Base-by-base conservation (phyloP, 2,797 vertebrate genomes). In the Paratrypauchen microcephalus region DNA sequence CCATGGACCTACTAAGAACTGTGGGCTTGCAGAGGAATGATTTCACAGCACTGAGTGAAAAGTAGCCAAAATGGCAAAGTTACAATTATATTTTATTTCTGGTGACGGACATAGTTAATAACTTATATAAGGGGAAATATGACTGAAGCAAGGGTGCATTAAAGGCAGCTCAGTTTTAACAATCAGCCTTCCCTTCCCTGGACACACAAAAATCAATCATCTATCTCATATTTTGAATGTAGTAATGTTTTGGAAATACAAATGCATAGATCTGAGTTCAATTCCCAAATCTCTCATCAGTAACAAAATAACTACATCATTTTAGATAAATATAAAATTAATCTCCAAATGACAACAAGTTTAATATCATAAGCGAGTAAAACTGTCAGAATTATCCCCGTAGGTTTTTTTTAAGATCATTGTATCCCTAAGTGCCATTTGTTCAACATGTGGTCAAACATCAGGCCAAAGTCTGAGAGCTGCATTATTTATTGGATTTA, bases 401-500 rank as follows among this genome's bases (percentile, higher is more conserved):
- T 9, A 19, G 58, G 18, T 9, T 61, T 41, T 12, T 15, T 45
- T 45, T 15, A 45, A 45, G 19, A 11, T 21, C 5, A 8, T 3
- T 39, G 57, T 9, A 19, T 59, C 28, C 28, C 19, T 18, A 15
- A 18, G 26, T 59, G 32, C 9, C 32, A 23, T 61, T 56, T 56
- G 54, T 64, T 47, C 16, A 68, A 73, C 65, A 82, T 71, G 63
- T 64, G 71, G 58, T 75, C 26, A 48, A 48, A 64, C 23, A 15
- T 63, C 62, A 64, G 23, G 39, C 62, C 55, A 65, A 55, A 73
- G 45, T 3, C 58, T 50, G 69, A 72, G 78, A 74, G 66, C 73
- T 75, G 71, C 74, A 65, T 68, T 36, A 76, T 77, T 76, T 59
- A 66, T 73, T 5, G 30, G 55, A 73, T 57, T 70, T n/a, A n/a